Conservation (phyloP, 2,888 invertebrate species). For the Venusia cambrica region DNA sequence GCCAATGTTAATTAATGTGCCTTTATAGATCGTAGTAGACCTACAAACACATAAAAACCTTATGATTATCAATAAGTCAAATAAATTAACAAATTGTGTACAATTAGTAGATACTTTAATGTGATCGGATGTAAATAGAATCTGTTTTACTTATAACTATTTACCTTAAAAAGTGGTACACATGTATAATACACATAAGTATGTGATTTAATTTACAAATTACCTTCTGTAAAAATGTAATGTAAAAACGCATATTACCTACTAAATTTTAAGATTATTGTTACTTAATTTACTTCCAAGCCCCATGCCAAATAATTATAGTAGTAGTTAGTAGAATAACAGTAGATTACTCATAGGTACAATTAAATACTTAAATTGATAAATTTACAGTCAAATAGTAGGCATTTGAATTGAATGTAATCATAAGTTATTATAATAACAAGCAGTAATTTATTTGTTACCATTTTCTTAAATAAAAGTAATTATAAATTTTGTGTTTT, state of each 20-base stretch:
- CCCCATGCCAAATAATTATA: slow-evolving; percentile 31
- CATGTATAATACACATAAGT: no score
- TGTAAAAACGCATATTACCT: background rate
- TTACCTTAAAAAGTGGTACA: no score
- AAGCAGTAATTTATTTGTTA: slow-evolving; percentile 43
- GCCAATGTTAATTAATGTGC: no score
- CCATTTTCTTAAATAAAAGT: slow-evolving; percentile 36
- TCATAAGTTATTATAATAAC: slow-evolving; percentile 28
- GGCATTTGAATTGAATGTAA: slow-evolving; percentile 38
- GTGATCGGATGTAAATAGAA: no score
- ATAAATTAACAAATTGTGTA: no score
- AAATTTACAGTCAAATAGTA: slow-evolving; percentile 31
- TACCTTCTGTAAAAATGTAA: no score
- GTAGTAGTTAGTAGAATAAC: slow-evolving; percentile 15
- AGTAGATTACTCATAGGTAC: slow-evolving; percentile 9
- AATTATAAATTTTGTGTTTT: slow-evolving; percentile 9
- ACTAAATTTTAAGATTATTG: background rate
- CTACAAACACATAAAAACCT: no score
- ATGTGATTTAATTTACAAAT: no score
- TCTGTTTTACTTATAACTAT: no score
- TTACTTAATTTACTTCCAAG: slow-evolving; percentile 9
- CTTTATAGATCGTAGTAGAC: no score
- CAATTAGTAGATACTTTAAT: no score
- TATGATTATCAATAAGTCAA: no score
- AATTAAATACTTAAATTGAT: slow-evolving; percentile 3